Conservation (phyloP, 2,888 invertebrate species). For the Sphaerophoria taeniata region DNA sequence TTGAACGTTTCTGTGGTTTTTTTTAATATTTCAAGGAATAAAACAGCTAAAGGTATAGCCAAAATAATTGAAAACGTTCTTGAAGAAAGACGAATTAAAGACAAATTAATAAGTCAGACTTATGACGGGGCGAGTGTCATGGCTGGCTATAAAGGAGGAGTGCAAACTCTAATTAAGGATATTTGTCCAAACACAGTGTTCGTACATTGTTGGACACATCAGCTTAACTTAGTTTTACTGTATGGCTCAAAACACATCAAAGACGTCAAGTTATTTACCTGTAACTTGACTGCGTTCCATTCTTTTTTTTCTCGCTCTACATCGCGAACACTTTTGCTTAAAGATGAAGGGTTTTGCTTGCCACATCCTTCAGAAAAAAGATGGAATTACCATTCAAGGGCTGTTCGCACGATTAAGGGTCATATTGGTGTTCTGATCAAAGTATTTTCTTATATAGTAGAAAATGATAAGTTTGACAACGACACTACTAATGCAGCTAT, state of each 20-base stretch:
- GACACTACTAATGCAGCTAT: not conserved
- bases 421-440: not conserved
- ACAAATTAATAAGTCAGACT: no score
- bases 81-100: no score
- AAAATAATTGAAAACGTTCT: no score
- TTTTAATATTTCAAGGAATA: no score
- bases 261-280: not conserved
- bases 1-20: no score
- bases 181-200: no score
- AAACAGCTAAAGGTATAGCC: no score
- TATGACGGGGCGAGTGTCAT: no score
- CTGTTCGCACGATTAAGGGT: not conserved
- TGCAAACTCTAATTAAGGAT: no score
- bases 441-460: not conserved
- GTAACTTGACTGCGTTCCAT: constrained; percentile 2
- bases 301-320: constrained; percentile 5
- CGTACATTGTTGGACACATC: not conserved
- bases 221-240: not conserved
- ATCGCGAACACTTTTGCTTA: not conserved
- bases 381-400: constrained; percentile 18
- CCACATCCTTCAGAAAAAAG: constrained; percentile 6
- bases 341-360: constrained; percentile 8
- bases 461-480: not conserved
- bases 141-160: no score
- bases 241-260: constrained; percentile 8